phyloP scores from a whole-genome alignment of 2,888 invertebrate species.

The Conomelus anceps region DNA sequence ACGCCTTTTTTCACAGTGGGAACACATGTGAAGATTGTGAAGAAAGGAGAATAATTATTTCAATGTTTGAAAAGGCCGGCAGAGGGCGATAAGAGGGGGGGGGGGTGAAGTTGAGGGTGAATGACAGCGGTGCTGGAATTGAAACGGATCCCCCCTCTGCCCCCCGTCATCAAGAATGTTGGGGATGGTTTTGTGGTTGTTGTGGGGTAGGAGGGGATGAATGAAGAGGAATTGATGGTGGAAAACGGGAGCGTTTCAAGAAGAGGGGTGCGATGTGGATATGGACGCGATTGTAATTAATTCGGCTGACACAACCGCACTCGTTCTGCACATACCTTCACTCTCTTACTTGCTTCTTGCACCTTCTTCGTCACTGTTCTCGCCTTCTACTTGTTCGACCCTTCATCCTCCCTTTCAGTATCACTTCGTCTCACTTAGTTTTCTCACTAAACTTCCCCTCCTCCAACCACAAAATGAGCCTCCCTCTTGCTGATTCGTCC shows the following conservation, averaged over 20 bases:
- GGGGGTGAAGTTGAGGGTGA: background rate
- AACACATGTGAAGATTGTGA: background rate
- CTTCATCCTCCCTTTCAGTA: no score
- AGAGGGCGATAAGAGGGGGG: no score
- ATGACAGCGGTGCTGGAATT: background rate
- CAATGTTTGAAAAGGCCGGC: background rate
- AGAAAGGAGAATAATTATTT: background rate
- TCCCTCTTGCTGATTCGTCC: no score
- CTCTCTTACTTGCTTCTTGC: no score
- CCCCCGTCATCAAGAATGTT: background rate
- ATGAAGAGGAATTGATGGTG: background rate
- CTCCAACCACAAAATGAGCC: no score
- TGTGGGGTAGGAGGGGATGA: no score
- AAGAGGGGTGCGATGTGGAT: background rate
- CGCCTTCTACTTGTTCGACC: no score
- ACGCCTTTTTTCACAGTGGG: background rate
- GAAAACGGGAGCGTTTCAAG: background rate
- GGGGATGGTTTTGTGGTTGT: background rate
- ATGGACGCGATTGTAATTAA: background rate
- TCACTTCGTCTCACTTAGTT: no score
- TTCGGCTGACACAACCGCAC: background rate
- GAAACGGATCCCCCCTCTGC: background rate
- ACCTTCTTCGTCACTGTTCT: no score
- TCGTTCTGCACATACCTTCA: background rate
- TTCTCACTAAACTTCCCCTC: no score